These are phyloP conservation scores for Dolichallabes microphthalmus DNA, from an alignment of 2,113 vertebrate genomes.

Conservation along the genomic window DNA sequence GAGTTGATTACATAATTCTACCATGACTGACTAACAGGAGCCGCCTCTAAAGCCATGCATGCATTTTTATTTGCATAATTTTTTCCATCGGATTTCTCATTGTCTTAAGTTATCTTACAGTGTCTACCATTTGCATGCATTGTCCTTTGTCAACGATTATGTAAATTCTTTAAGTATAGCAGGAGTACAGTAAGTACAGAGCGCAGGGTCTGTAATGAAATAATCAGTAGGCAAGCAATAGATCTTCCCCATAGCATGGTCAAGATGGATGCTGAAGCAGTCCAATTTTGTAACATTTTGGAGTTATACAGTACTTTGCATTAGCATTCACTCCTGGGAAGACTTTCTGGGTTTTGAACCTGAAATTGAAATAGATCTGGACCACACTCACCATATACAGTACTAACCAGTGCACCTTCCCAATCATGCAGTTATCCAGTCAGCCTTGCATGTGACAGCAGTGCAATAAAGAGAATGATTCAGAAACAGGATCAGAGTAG, in stretches of 20 bases:
- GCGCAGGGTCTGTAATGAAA: constrained; percentile 71
- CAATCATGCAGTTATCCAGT: background rate
- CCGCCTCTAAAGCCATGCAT: constrained; percentile 23
- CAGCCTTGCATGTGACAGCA: background rate
- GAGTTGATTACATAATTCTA: constrained; percentile 14
- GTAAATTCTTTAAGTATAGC: constrained; percentile 78
- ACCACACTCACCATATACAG: background rate
- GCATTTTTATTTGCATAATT: background rate
- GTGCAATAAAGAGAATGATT: background rate
- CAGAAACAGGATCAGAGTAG: background rate
- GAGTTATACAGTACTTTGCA: background rate
- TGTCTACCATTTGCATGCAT: constrained; percentile 59
- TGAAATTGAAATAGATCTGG: background rate
- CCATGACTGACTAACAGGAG: constrained; percentile 18
- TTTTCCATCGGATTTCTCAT: constrained; percentile 18
- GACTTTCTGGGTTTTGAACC: background rate
- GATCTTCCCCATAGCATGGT: background rate
- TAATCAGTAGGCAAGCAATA: constrained; percentile 74
- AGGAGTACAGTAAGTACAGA: constrained; percentile 58
- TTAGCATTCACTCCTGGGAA: background rate
- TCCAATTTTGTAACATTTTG: constrained; percentile 3
- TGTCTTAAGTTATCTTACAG: constrained; percentile 24
- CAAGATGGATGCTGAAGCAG: constrained; percentile 14
- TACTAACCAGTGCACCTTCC: background rate
- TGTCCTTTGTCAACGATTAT: constrained; percentile 57